Base-by-base conservation (phyloP, 2,113 vertebrate genomes). In the Megaceryle maxima region DNA sequence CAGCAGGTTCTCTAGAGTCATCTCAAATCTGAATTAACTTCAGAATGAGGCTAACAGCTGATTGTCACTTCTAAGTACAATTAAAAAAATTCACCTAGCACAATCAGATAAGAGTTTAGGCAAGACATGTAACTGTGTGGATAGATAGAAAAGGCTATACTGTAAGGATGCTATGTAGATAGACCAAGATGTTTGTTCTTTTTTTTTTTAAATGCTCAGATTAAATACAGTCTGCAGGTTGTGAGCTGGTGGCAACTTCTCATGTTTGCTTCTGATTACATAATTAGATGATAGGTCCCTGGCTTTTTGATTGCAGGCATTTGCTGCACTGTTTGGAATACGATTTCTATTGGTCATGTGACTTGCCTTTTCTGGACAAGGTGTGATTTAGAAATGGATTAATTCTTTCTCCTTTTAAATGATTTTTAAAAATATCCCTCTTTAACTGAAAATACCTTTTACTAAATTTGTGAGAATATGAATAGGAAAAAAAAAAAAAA, bases 1-100 rank as follows among this genome's bases (percentile, higher is more conserved):
- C 94, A 81, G 88, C 79, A 92, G 88, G 68, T 90, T 90, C 85
- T 86, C 83, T 35, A 81, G 46, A 60, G 72, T 74, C 83, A 90
- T 90, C 92, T 90, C 85, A 81, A 72, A 72, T 72, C 83, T 88
- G 92, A 92, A 31, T 88, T 37, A 86, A 64, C 73, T 95, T 86
- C 60, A 93, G 87, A 55, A 91, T 86, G 76, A 95, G 83, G 88
- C 83, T 68, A 96, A 81, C 64, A 85, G 51, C 88, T 88, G 87
- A 68, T 37, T 68, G 70, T 60, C 69, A 44, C 41, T 94, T 91
- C 89, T 67, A 91, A 85, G 81, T 28, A 50, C 57, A 91, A 81
- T 66, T 64, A 13, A 64, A 87, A 51, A 84, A 72, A 29, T 13
- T 18, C 13, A 69, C 11, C 56, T 31, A 63, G 35, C 0, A 0